phyloP scores from a whole-genome alignment of 1,140 invertebrate species.

The Heliconius nattereri region DNA sequence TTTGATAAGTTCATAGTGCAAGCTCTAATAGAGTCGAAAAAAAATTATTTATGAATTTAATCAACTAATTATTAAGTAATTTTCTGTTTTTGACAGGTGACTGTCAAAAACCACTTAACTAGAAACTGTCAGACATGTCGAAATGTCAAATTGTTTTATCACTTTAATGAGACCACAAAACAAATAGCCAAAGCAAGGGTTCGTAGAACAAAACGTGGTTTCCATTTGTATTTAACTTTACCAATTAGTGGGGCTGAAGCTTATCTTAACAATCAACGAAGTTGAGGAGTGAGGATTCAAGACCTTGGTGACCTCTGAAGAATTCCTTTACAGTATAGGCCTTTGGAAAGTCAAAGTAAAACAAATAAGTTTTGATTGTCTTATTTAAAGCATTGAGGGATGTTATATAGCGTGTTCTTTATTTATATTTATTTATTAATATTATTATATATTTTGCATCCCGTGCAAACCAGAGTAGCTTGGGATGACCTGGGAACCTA shows the following conservation, averaged over 20 bases:
- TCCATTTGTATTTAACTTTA: conserved; percentile 42
- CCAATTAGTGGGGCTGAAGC: conserved; percentile 39
- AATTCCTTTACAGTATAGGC: conserved; percentile 19
- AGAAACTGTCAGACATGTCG: not conserved
- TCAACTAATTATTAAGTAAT: not conserved
- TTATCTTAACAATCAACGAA: conserved; percentile 45
- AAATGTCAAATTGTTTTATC: not conserved
- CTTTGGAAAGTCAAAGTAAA: conserved; percentile 21
- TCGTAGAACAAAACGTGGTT: conserved; percentile 29
- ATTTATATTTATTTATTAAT: no score
- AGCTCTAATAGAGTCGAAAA: not conserved
- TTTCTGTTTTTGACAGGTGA: not conserved
- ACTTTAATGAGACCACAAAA: conserved; percentile 9
- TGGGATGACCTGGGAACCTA: no score
- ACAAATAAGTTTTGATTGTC: not conserved
- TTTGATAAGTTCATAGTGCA: not conserved
- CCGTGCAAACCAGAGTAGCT: no score
- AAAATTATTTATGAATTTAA: no score
- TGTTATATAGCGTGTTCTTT: not conserved
- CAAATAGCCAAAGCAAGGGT: conserved; percentile 16
- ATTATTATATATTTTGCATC: no score
- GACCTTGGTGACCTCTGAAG: conserved; percentile 18
- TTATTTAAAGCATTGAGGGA: not conserved
- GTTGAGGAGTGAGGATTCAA: conserved; percentile 28
- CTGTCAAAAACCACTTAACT: not conserved